Conservation (phyloP, 2,888 invertebrate species). For the Acanthoscelides obtectus region DNA sequence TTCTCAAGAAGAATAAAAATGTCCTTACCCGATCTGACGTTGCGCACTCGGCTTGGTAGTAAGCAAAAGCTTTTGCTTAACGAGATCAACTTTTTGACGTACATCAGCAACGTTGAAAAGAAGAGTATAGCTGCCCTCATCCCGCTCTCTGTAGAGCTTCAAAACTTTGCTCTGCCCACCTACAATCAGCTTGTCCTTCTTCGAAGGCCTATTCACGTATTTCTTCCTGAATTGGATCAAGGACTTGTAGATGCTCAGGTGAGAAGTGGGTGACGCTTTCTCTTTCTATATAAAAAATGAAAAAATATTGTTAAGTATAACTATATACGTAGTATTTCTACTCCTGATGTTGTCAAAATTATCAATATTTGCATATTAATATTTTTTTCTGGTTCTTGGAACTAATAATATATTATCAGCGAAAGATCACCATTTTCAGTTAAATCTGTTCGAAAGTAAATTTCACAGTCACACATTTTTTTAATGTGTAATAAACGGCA, state of each 20-base stretch:
- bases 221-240: conserved; percentile 54
- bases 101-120: conserved; percentile 46
- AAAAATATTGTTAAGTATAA: too few species aligned
- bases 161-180: conserved; percentile 16
- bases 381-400: too few species aligned
- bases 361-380: too few species aligned
- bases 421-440: too few species aligned
- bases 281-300: background rate
- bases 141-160: conserved; percentile 15
- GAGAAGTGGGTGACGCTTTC: conserved; percentile 26
- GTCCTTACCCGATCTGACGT: background rate
- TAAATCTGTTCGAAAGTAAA: too few species aligned
- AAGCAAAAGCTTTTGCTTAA: background rate
- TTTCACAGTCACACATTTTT: too few species aligned
- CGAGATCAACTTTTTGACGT: conserved; percentile 49
- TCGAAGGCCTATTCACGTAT: conserved; percentile 7
- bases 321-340: too few species aligned
- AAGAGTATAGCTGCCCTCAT: conserved; percentile 19
- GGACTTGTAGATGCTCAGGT: conserved; percentile 59
- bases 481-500: too few species aligned
- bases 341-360: too few species aligned
- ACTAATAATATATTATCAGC: too few species aligned
- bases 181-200: conserved; percentile 13
- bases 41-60: background rate
- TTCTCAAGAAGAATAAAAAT: background rate